Conservation (phyloP, 1,140 invertebrate species). For the Copidosoma floridanum region DNA sequence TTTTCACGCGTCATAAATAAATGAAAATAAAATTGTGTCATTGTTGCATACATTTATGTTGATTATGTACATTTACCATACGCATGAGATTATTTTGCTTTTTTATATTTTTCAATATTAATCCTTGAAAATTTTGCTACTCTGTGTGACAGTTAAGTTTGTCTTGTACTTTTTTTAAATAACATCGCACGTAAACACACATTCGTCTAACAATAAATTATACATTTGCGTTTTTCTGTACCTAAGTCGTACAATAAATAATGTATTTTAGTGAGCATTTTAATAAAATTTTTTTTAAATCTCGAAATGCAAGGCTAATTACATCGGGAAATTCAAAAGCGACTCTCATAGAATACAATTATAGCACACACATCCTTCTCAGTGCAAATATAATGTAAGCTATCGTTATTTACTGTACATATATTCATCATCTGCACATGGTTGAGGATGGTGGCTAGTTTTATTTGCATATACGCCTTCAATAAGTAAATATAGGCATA, state of each 20-base stretch:
- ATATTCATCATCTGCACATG: slow-evolving; percentile 30
- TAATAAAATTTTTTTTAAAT: no score
- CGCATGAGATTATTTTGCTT: slow-evolving; percentile 10
- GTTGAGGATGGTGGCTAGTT: slow-evolving; percentile 33
- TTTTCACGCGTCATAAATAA: slow-evolving; percentile 8
- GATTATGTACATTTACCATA: slow-evolving; percentile 12
- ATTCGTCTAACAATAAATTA: no score
- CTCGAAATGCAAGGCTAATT: no score
- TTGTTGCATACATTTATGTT: not conserved
- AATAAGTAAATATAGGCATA: no score
- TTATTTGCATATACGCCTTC: no score
- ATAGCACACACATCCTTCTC: not conserved
- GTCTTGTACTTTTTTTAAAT: no score
- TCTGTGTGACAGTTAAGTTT: slow-evolving; percentile 18
- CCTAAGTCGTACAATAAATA: no score
- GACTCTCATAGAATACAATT: not conserved
- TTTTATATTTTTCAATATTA: no score
- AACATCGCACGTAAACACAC: no score
- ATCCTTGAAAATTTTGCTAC: slow-evolving; percentile 12
- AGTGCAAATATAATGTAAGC: slow-evolving; percentile 7
- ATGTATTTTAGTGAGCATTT: no score
- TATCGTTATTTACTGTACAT: no score
- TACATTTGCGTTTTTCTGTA: no score
- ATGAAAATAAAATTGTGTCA: slow-evolving; percentile 2
- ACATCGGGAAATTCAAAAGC: not conserved